Evolutionary conservation across 1,140 invertebrate genomes (phyloP).

Genomic region (Euborellia annulipes): DNA sequence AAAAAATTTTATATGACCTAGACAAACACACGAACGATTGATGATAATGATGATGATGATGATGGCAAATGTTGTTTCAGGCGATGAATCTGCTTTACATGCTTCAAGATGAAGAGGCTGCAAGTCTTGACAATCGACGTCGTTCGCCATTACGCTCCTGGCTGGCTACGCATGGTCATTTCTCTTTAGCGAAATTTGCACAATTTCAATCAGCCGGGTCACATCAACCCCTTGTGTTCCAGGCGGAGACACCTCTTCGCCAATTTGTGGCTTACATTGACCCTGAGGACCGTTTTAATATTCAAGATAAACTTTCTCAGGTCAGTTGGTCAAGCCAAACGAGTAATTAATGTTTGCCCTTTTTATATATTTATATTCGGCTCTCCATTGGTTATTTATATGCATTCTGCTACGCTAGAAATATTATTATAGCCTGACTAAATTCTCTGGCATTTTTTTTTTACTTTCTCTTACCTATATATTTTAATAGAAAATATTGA

Average conservation of each 20-base stretch:
- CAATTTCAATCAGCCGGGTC: slow-evolving; percentile 51
- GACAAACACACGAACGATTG: too few relatives aligned
- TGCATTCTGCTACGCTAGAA: too few relatives aligned
- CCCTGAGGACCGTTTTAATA: slow-evolving; percentile 72
- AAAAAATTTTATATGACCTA: too few relatives aligned
- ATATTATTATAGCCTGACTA: too few relatives aligned
- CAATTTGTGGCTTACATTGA: slow-evolving; percentile 91
- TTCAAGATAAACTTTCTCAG: slow-evolving; percentile 87
- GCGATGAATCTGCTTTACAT: slow-evolving; percentile 87
- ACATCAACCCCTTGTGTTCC: slow-evolving; percentile 61
- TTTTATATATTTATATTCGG: too few relatives aligned
- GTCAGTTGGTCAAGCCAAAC: slow-evolving; percentile 29
- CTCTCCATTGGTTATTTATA: too few relatives aligned
- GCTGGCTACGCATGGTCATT: slow-evolving; percentile 72
- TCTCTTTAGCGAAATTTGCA: slow-evolving; percentile 68
- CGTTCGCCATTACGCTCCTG: slow-evolving; percentile 80
- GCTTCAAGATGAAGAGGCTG: slow-evolving; percentile 57
- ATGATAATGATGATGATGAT: too few relatives aligned
- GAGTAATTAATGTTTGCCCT: too few relatives aligned
- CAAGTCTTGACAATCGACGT: slow-evolving; percentile 56
- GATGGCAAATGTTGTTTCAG: too few relatives aligned
- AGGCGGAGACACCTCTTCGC: slow-evolving; percentile 66
- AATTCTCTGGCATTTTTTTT: too few relatives aligned
- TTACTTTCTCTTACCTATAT: too few relatives aligned
- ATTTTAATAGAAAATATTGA: too few relatives aligned